These are phyloP conservation scores for Halichoerus grypus DNA, from an alignment of 2,113 vertebrate genomes.

Conservation along the genomic window DNA sequence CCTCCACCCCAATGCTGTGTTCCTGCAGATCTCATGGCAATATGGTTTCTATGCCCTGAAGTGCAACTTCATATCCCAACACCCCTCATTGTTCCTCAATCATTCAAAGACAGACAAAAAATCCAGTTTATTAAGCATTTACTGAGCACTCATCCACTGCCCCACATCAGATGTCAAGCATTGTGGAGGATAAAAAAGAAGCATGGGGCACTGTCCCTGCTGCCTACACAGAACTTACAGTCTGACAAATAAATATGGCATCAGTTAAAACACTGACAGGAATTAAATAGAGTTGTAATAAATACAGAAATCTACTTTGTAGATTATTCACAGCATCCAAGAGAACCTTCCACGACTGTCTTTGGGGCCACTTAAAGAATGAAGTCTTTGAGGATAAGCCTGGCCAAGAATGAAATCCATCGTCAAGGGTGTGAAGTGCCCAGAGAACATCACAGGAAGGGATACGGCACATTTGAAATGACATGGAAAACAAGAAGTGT, in stretches of 20 bases:
- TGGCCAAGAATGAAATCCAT: neutral
- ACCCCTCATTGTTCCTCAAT: neutral
- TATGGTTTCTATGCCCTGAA: neutral
- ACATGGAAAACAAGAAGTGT: fast-evolving
- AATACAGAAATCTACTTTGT: slow-evolving; percentile 48
- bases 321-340: slow-evolving; percentile 18
- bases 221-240: neutral
- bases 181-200: neutral
- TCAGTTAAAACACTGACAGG: neutral
- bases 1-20: neutral
- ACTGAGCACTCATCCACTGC: neutral
- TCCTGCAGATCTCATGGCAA: neutral
- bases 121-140: slow-evolving; percentile 45
- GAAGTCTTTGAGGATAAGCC: neutral
- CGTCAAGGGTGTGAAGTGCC: neutral
- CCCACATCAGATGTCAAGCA: neutral
- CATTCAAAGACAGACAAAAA: neutral
- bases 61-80: neutral
- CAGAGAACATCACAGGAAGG: neutral
- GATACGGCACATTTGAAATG: neutral
- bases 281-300: slow-evolving; percentile 74
- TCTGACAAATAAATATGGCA: slow-evolving; percentile 70
- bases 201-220: neutral
- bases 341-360: neutral
- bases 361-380: neutral